Percentiles rank a stretch among this genome's conserved stretches.
phyloP scores from a whole-genome alignment of 2,113 vertebrate species.

The Solenodon paradoxus region DNA sequence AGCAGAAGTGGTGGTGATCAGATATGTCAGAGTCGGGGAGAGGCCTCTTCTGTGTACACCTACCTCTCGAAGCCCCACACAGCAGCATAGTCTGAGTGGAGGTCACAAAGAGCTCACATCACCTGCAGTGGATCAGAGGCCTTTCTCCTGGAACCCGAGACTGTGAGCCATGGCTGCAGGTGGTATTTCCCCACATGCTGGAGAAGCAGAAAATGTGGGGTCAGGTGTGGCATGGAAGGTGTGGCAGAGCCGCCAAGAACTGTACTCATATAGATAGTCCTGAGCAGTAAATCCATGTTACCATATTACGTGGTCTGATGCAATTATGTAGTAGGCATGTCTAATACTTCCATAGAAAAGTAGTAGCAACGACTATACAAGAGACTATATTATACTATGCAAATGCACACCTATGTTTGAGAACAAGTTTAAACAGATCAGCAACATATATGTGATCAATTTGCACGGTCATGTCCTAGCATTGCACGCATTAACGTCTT shows the following conservation, averaged over 20 bases:
- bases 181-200: too few relatives aligned
- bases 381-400: background rate
- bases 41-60: fast-evolving
- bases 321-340: background rate
- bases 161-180: background rate
- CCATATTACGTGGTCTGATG: background rate
- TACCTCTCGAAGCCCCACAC: background rate
- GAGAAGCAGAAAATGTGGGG: background rate
- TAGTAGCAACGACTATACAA: background rate
- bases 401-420: background rate
- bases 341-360: background rate
- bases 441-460: background rate
- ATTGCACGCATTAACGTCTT: background rate
- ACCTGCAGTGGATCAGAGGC: background rate
- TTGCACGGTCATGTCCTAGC: background rate
- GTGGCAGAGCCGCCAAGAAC: background rate
- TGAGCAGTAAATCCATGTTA: background rate
- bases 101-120: background rate
- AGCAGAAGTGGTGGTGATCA: background rate
- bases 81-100: background rate
- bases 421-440: constrained; percentile 47
- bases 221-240: background rate
- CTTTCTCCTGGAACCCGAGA: background rate
- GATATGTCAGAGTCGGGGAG: background rate
- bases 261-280: background rate